Base-by-base conservation (phyloP, 1,140 invertebrate genomes). In the Sitobion miscanthi region DNA sequence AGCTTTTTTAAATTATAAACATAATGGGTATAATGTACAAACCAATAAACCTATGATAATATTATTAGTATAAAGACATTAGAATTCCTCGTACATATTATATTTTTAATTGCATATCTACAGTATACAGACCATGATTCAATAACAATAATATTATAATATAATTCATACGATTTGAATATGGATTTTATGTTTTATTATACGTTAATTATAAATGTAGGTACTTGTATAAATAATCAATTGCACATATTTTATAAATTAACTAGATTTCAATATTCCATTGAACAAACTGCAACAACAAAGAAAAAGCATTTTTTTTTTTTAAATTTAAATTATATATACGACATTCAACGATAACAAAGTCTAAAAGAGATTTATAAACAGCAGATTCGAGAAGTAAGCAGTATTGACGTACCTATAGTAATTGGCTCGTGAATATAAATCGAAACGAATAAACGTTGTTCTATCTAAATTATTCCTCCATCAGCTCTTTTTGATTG, bases 341-440 rank as follows among this genome's bases (percentile, higher is more conserved):
- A 47, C 45, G 30, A 47, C 17, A n/a, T 47, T 47, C 25, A 30
- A 87, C 25, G 30, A 87, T 47, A 87, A 47, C 45, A 30, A 47
- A 87, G 14, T 47, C 85, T n/a, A n/a, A 87, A 47, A 87, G 42
- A 87, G 35, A 87, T 47, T 47, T 87, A 87, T 87, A 87, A 87
- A 87, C 25, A 47, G 11, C 14, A 38, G 45, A 87, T 47, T 23
- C 45, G 14, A 87, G 17, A 17, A 47, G 85, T 87, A 87, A 47
- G 30, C 14, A n/a, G 85, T 87, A 87, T 87, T 87, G 85, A 85
- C 85, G 45, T 87, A 87, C 35, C 45, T 47, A 6, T 30, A 47
- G 45, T 87, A 87, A 87, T 87, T 87, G 85, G 85, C 30, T 87
- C 25, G 11, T 49, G 85, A 87, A 87, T 87, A 87, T 87, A 87